Base-by-base conservation (phyloP, 2,888 invertebrate species). In the Habrosyne pyritoides region DNA sequence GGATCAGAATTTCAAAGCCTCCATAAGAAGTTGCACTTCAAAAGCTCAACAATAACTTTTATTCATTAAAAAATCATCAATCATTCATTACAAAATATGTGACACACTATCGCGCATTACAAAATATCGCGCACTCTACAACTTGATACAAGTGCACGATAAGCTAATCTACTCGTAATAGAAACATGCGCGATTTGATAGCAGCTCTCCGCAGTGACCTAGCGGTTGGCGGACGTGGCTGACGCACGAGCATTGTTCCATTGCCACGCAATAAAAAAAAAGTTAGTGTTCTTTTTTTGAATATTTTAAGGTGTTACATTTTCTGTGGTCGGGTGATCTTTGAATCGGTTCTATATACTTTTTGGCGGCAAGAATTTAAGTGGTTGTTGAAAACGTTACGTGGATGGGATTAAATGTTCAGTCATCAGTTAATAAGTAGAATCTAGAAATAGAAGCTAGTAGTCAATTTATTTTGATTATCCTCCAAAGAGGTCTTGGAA, bases 101-200 rank as follows among this genome's bases (percentile, higher is more conserved):
- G 59, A 66, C 56, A 61, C 62, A 58, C 60, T 81, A 81, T 79
- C 73, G 59, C 52, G 51, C 62, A 78, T 81, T 78, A 81, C 75
- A 80, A 77, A 80, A 81, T 66, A 77, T 71, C 70, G 66, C 67
- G 65, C 67, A 70, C 69, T 83, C 70, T 74, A 86, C 79, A 77
- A 66, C 77, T 42, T 42, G 84, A 87, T 89, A 89, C 84, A 84
- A 81, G 71, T 69, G 55, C 68, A 5, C 79, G 90, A 91, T 90
- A 91, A 84, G 66, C 56, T 83, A 87, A 89, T 87, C 86, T 79
- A 60, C 65, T 66, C 61, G 73, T 84, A 82, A 84, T 84, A 80
- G 66, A 63, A 66, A 57, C 60, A 66, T 67, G 67, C 66, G 74
- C 69, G 71, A 69, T 70, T 69, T 77, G 80, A 83, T 85, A 83